phyloP scores from a whole-genome alignment of 1,140 invertebrate species.

The Sinella curviseta region DNA sequence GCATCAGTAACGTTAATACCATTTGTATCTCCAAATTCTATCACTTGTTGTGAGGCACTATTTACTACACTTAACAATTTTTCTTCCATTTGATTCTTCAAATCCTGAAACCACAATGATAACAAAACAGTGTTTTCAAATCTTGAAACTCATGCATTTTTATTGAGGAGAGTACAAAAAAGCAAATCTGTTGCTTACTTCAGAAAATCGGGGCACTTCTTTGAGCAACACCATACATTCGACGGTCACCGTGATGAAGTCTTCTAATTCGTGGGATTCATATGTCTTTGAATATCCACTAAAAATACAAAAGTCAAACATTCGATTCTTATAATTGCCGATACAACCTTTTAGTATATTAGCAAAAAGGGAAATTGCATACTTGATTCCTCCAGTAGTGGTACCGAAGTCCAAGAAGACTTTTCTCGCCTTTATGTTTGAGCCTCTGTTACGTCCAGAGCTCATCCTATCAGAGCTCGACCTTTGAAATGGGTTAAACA shows the following conservation, averaged over 20 bases:
- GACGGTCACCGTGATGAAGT: conserved; percentile 78
- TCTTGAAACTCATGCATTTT: too few species aligned
- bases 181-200: too few species aligned
- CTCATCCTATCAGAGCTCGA: conserved; percentile 51
- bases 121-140: conserved; percentile 5
- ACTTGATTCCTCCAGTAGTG: not conserved
- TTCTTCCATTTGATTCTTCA: conserved; percentile 77
- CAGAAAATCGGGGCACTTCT: conserved; percentile 79
- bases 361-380: not conserved
- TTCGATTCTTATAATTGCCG: too few species aligned
- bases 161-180: too few species aligned
- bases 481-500: conserved; percentile 53
- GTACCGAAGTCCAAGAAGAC: conserved; percentile 38
- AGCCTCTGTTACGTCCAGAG: conserved; percentile 48
- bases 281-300: not conserved
- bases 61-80: conserved; percentile 76
- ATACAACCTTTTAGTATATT: not conserved
- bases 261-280: conserved; percentile 60
- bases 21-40: conserved; percentile 57
- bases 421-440: conserved; percentile 46
- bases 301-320: not conserved
- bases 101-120: conserved; percentile 60
- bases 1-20: conserved; percentile 45
- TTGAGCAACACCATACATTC: conserved; percentile 82
- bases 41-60: conserved; percentile 72